These are phyloP conservation scores for Opisthograptis luteolata DNA, from an alignment of 2,888 invertebrate genomes.

Conservation along the genomic window DNA sequence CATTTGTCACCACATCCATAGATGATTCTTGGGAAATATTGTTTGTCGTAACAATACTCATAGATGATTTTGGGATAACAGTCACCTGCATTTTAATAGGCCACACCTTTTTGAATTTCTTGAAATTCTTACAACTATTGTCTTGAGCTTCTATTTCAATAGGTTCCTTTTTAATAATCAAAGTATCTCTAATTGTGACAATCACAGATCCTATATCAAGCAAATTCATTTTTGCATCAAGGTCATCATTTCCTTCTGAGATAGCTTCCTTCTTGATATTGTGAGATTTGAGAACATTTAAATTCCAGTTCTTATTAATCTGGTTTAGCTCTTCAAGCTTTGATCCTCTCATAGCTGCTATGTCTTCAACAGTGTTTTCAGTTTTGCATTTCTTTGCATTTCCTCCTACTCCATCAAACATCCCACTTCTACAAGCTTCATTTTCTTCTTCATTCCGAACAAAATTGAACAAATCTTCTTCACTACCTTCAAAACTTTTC, in stretches of 20 bases:
- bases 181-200: conserved; percentile 59
- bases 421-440: conserved; percentile 39
- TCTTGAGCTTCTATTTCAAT: conserved; percentile 45
- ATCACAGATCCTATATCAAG: conserved; percentile 68
- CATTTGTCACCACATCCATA: conserved; percentile 1
- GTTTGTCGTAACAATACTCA: conserved; percentile 36
- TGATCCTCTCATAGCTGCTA: conserved; percentile 62
- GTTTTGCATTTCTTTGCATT: conserved; percentile 27
- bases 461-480: conserved; percentile 74
- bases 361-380: conserved; percentile 46
- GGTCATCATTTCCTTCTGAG: conserved; percentile 56
- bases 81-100: conserved; percentile 68
- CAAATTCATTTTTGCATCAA: conserved; percentile 63
- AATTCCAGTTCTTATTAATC: conserved; percentile 44
- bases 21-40: conserved; percentile 21
- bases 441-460: conserved; percentile 50
- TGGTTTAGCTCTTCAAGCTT: conserved; percentile 68
- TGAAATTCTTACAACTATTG: conserved; percentile 62
- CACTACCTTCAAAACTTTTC: conserved; percentile 54
- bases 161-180: conserved; percentile 70
- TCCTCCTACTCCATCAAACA: conserved; percentile 41
- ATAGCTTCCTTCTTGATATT: conserved; percentile 60
- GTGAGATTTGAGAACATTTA: conserved; percentile 33
- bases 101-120: conserved; percentile 79
- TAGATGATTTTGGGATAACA: conserved; percentile 52